Base-by-base conservation (phyloP, 2,888 invertebrate species). In the Drosophila paracracens region DNA sequence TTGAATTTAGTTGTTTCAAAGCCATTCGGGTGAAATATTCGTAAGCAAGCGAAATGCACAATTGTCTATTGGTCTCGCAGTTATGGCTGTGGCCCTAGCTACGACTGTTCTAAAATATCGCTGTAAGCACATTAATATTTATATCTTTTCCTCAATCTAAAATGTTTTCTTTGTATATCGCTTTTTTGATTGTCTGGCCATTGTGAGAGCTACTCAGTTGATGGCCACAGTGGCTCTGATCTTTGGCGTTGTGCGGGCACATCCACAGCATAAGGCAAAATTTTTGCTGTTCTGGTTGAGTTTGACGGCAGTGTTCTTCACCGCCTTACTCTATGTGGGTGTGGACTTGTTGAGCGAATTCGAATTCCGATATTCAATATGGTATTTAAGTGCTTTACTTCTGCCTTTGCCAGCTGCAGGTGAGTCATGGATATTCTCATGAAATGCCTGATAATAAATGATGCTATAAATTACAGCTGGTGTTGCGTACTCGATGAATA, bases 261-360 rank as follows among this genome's bases (percentile, higher is more conserved):
- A 59, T 54, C 27, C 43, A 11, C 27, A 31, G 11, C 59, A 72
- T 25, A 64, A 54, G 43, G 13, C 40, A 1, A 38, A 11, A 8
- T 60, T 72, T 25, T 2, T 52, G 33, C 59, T 64, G 1, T 36
- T 56, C 10, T 72, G 56, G 72, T 38, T 65, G 11, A 29, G 11
- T 10, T 27, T 33, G 10, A 27, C 61, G 7, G 8, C 29, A 4
- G n/a, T 36, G 1, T 68, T 46, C 10, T 33, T 56, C 13, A 46
- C 18, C 6, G 4, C n/a, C 11, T 31, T 68, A 8, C 4, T 70
- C 13, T 13, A 16, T 36, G 5, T 31, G 10, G 4, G n/a, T 8
- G 18, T 51, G 13, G n/a, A 21, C 10, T 7, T 16, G 27, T 21
- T 21, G 31, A 4, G n/a, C 18, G 31, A 31, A 57, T 13, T 13